These are phyloP conservation scores for Dryoscopus gambensis DNA, from an alignment of 2,113 vertebrate genomes.

Conservation along the genomic window DNA sequence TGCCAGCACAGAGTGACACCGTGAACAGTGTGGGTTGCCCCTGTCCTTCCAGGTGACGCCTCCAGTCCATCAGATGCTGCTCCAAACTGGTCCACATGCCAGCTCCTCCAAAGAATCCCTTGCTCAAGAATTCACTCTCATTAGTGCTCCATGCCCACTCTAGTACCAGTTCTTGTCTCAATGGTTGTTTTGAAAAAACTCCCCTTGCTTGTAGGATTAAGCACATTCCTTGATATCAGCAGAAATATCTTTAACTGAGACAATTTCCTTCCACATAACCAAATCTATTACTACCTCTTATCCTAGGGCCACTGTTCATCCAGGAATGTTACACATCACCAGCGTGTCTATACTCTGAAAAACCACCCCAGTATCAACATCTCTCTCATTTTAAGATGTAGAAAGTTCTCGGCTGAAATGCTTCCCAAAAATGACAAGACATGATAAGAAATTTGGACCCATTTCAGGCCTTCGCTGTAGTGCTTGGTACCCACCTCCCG, in stretches of 20 bases:
- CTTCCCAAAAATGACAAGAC: background rate
- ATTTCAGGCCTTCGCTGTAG: background rate
- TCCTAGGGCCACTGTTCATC: background rate
- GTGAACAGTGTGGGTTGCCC: rapidly evolving
- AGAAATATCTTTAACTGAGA: background rate
- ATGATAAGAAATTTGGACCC: background rate
- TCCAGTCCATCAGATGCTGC: background rate
- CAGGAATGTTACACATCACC: rapidly evolving
- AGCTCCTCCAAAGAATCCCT: background rate
- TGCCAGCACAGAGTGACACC: rapidly evolving
- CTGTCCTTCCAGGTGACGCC: background rate
- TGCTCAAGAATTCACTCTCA: background rate
- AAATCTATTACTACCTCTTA: background rate
- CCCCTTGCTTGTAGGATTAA: background rate
- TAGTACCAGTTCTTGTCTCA: rapidly evolving
- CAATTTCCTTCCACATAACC: background rate
- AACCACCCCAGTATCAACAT: background rate
- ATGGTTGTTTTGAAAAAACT: background rate
- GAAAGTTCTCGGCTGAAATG: background rate
- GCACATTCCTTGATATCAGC: background rate
- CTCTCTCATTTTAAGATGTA: background rate
- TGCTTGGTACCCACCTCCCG: background rate
- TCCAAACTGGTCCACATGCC: rapidly evolving
- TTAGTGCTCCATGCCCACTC: background rate
- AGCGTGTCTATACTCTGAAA: background rate